Percentiles rank a stretch among this genome's conserved stretches.
phyloP scores from a whole-genome alignment of 2,888 invertebrate genomes.

The Lumbricus terrestris region DNA sequence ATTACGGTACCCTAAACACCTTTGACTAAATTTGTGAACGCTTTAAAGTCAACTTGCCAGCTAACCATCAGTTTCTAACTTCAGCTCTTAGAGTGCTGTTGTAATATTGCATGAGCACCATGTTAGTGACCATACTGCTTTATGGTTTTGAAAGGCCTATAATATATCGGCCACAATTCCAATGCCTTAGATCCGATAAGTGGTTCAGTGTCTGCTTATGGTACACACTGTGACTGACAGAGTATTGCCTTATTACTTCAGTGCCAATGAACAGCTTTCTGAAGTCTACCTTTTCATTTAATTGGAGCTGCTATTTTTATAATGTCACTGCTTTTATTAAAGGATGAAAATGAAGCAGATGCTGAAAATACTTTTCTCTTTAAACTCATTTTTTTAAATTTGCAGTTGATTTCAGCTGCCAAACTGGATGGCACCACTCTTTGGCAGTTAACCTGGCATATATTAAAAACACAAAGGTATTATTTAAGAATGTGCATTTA shows the following conservation, averaged over 20 bases:
- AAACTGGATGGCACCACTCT: neutral
- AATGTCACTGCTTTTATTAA: neutral
- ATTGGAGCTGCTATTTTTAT: neutral
- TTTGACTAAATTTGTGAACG: neutral
- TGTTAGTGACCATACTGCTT: neutral
- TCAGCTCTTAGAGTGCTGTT: neutral
- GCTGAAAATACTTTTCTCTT: neutral
- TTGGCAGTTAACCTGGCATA: neutral
- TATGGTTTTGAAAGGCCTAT: neutral
- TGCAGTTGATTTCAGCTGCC: neutral
- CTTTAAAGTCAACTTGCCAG: neutral
- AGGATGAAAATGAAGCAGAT: neutral
- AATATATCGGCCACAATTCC: neutral
- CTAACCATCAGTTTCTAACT: too few relatives aligned
- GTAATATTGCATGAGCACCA: neutral
- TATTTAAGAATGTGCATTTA: neutral
- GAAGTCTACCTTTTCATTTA: neutral
- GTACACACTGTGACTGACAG: neutral
- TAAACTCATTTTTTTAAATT: neutral
- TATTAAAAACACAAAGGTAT: neutral
- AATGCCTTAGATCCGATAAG: neutral
- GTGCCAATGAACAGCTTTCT: neutral
- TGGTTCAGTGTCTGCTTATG: neutral
- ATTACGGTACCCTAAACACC: too few relatives aligned
- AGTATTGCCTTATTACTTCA: neutral